Percentiles rank a stretch among this genome's conserved stretches.
Conservation (phyloP, 2,888 invertebrate genomes). For the Acronicta aceris region DNA sequence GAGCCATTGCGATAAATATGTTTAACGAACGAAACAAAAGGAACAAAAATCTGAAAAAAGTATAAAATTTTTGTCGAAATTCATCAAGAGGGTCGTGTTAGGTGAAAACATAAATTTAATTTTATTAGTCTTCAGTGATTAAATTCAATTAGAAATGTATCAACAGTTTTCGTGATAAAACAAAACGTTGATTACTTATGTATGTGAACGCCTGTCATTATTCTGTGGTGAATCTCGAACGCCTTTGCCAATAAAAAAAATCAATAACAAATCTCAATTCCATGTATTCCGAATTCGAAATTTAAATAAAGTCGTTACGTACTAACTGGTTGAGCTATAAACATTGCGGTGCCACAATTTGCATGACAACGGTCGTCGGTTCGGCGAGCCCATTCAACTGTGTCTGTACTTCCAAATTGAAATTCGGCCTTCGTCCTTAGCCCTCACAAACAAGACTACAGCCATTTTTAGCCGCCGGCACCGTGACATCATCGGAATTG, state of each 20-base stretch:
- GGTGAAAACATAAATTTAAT: too few relatives aligned
- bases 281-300: constrained; percentile 43
- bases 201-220: neutral
- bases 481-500: constrained; percentile 64
- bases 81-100: too few relatives aligned
- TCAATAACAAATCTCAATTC: constrained; percentile 22
- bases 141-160: too few relatives aligned
- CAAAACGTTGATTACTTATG: neutral
- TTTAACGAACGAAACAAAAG: constrained; percentile 3
- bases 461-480: constrained; percentile 55
- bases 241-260: constrained; percentile 7
- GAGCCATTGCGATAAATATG: too few relatives aligned
- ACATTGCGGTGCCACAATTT: constrained; percentile 62
- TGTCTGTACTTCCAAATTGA: constrained; percentile 66
- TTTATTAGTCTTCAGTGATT: too few relatives aligned
- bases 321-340: constrained; percentile 53
- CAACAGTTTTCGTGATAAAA: neutral
- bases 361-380: constrained; percentile 70
- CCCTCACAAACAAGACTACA: constrained; percentile 60
- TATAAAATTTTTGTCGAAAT: too few relatives aligned
- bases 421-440: constrained; percentile 73
- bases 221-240: too few relatives aligned
- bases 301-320: constrained; percentile 54
- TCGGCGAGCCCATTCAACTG: constrained; percentile 56
- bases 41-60: too few relatives aligned